Conservation (phyloP, 2,113 vertebrate species). For the Merops nubicus region DNA sequence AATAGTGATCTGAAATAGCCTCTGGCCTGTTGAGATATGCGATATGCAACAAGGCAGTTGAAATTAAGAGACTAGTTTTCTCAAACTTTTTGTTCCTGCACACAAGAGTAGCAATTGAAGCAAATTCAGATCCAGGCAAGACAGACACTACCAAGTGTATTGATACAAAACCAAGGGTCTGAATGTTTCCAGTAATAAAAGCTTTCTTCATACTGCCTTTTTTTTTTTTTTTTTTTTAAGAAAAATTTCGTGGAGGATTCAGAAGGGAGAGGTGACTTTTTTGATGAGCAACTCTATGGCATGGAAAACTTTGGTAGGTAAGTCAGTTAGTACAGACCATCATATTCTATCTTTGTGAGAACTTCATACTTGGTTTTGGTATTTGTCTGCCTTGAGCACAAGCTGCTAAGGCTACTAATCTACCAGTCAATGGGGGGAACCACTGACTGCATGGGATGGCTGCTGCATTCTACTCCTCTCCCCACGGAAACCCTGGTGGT, state of each 20-base stretch:
- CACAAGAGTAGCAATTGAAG: not conserved
- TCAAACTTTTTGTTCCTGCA: not conserved
- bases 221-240: not conserved
- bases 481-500: not conserved
- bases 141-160: not conserved
- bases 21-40: not conserved
- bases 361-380: not conserved
- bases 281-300: not conserved
- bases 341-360: not conserved
- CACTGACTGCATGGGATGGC: fast-evolving
- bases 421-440: not conserved
- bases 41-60: not conserved
- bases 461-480: not conserved
- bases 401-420: not conserved
- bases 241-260: not conserved
- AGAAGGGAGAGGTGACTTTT: not conserved
- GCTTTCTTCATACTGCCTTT: not conserved
- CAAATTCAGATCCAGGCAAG: not conserved
- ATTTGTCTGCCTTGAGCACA: not conserved
- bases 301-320: not conserved
- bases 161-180: not conserved
- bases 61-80: not conserved
- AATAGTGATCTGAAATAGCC: not conserved
- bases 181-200: not conserved
- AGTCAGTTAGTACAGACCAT: not conserved